Conservation (phyloP, 1,140 invertebrate species). For the Drosophila serrata region DNA sequence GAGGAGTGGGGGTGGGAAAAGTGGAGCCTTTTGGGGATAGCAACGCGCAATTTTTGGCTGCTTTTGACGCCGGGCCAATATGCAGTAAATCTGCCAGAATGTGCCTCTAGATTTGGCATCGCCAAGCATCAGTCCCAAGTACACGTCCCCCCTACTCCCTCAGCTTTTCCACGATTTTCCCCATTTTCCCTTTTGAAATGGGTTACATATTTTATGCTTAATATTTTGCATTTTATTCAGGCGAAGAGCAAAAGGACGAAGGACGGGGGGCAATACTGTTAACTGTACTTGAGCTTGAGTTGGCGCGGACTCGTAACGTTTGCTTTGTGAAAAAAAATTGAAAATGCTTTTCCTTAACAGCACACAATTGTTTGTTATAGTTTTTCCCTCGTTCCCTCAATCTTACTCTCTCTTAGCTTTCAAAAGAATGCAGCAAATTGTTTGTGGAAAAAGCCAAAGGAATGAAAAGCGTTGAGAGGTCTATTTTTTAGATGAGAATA, state of each 20-base stretch:
- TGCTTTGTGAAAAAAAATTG: slow-evolving; percentile 60
- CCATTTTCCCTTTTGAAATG: slow-evolving; percentile 68
- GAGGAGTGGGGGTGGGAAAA: background rate
- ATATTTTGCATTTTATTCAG: slow-evolving; percentile 83
- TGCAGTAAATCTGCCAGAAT: slow-evolving; percentile 85
- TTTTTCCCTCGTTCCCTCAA: slow-evolving; percentile 20
- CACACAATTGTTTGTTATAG: slow-evolving; percentile 55
- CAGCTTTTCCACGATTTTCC: slow-evolving; percentile 3
- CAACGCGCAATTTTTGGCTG: slow-evolving; percentile 75
- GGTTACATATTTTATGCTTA: slow-evolving; percentile 85
- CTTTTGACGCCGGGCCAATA: slow-evolving; percentile 84
- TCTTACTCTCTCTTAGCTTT: background rate
- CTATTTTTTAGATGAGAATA: slow-evolving; percentile 4
- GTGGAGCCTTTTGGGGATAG: slow-evolving; percentile 43
- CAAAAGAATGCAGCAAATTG: slow-evolving; percentile 46
- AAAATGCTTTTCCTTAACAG: slow-evolving; percentile 57
- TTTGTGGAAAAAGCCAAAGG: slow-evolving; percentile 19
- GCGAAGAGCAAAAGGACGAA: slow-evolving; percentile 9
- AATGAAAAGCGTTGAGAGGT: slow-evolving; percentile 31
- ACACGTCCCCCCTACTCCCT: slow-evolving; percentile 1
- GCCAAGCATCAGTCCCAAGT: slow-evolving; percentile 55
- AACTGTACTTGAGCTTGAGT: slow-evolving; percentile 68
- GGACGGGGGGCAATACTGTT: slow-evolving; percentile 33
- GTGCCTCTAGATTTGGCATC: slow-evolving; percentile 84
- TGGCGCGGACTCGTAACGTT: slow-evolving; percentile 37